Evolutionary conservation across 2,113 vertebrate genomes (phyloP), one percentile per base, ranked within the genome.

Genomic region (Trogon melanurus): DNA sequence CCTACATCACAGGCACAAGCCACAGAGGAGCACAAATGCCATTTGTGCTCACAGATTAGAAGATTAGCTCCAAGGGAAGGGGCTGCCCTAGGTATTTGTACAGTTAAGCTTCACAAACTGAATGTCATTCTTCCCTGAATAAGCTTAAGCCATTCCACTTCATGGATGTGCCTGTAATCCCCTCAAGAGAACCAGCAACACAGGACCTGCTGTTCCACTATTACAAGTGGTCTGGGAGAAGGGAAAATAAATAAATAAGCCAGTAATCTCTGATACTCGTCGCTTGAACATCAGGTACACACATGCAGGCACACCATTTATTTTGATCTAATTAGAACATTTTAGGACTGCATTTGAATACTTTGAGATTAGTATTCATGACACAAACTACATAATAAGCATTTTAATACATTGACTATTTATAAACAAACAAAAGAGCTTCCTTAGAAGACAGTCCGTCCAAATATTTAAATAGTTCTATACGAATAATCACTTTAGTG

Each of bases 371-470:
- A 96, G 80, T 79, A 97, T 95, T 96, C 95, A 82, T 5, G 86
- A 74, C 87, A 96, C 89, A 95, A 92, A 89, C 61, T 27, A 74
- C 38, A 50, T 74, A 93, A 96, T 91, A 89, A 88, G 69, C 75
- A 96, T 93, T 95, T 94, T 76, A 95, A 96, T 71, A 62, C 66
- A 95, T 87, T 91, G 76, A 62, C 88, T 93, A 72, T 94, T 94
- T 89, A 82, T 80, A 95, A 97, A 92, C 56, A 96, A 95, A 91
- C 56, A 96, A 93, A 96, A 85, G 71, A 97, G 67, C 73, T 88
- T 88, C 38, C 30, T 88, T 32, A 91, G 16, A 88, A 92, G 65
- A 97, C 89, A 91, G 44, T 79, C 79, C 78, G 64, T 93, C 48
- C 89, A 95, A 95, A 88, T 64, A 88, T 62, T 91, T 60, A 45